Percentiles rank a stretch among this genome's conserved stretches.
Conservation (phyloP, 64 coral and sea anemone species). For the Acropora yongei region DNA sequence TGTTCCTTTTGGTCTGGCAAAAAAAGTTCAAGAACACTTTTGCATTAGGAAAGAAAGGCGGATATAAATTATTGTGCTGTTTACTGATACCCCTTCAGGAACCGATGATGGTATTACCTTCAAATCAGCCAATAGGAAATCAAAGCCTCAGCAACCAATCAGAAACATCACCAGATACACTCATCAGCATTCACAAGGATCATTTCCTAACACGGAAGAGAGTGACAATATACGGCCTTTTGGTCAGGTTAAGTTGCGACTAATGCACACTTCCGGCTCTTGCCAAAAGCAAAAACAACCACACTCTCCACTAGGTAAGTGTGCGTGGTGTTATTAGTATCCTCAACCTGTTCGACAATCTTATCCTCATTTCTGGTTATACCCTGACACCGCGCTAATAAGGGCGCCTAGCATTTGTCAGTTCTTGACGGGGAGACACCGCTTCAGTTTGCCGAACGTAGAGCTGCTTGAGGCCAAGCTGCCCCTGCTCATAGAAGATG, state of each 20-base stretch:
- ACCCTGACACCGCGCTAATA: no score
- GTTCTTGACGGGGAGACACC: no score
- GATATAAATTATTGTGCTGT: not conserved
- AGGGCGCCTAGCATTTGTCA: no score
- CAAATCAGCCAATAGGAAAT: conserved; percentile 44
- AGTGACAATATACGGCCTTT: conserved; percentile 46
- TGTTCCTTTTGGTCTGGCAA: no score
- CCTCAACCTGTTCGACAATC: not conserved
- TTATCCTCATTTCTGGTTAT: not conserved
- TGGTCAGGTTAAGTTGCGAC: conserved; percentile 49
- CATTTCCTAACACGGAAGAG: conserved; percentile 11
- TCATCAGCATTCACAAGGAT: conserved; percentile 29
- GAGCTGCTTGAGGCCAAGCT: no score
- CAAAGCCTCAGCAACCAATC: conserved; percentile 63
- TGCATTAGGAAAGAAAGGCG: no score
- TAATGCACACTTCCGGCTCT: conserved; percentile 32
- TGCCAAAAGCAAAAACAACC: not conserved
- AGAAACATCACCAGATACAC: conserved; percentile 42
- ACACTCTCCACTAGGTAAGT: conserved; percentile 17
- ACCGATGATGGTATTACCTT: conserved; percentile 74
- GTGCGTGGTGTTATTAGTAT: not conserved
- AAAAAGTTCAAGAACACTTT: no score
- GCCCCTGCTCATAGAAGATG: no score
- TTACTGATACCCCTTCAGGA: conserved; percentile 9
- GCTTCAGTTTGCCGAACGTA: no score